Percentiles rank a stretch among this genome's conserved stretches.
Evolutionary conservation across 2,113 vertebrate species (phyloP).

Genomic region (Mustelus asterias): DNA sequence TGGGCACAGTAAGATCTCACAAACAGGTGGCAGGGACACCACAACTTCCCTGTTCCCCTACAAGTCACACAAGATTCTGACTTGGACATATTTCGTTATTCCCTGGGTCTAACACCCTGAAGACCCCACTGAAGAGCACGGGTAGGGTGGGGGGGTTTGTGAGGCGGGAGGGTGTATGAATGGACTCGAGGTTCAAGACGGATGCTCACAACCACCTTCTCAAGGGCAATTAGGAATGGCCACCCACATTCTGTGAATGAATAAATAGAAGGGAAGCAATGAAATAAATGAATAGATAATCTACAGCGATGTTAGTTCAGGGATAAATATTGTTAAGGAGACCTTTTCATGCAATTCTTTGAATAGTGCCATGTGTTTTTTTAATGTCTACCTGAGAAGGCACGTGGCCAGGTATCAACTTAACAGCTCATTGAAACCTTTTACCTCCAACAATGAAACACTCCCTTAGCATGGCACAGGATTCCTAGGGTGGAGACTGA

Average conservation of each 20-base stretch:
- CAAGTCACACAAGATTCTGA: not conserved
- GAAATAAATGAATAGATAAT: not conserved
- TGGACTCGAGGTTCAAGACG: not conserved
- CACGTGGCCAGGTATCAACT: not conserved
- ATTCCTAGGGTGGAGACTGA: not conserved
- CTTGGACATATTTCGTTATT: not conserved
- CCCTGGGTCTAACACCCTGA: not conserved
- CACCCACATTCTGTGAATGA: not conserved
- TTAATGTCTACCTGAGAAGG: not conserved
- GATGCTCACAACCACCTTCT: not conserved
- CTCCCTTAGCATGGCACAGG: not conserved
- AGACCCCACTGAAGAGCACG: not conserved
- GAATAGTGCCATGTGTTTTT: not conserved
- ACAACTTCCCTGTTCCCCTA: not conserved
- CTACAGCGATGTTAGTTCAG: not conserved
- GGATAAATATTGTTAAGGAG: not conserved
- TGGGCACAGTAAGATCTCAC: not conserved
- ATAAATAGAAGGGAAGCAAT: not conserved
- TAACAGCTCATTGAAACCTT: not conserved
- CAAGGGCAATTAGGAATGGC: not conserved
- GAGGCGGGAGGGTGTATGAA: not conserved
- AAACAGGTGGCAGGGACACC: not conserved
- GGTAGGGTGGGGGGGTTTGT: no score
- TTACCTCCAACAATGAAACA: not conserved
- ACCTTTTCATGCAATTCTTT: not conserved